phyloP scores from a whole-genome alignment of 1,140 invertebrate species.

The Acyrthosiphon pisum region DNA sequence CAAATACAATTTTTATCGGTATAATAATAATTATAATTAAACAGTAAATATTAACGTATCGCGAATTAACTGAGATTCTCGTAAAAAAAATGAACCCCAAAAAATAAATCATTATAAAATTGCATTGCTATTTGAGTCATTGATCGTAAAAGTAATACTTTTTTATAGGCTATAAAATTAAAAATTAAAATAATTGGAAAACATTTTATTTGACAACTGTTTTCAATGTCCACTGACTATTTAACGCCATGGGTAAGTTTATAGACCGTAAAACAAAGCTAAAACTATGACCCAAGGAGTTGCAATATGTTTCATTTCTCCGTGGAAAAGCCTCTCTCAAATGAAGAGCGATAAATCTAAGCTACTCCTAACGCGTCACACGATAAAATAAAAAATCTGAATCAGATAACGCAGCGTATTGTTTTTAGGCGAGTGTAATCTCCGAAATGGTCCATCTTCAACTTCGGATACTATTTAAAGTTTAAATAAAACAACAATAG shows the following conservation, averaged over 20 bases:
- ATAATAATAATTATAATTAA: not conserved
- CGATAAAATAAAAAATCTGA: not conserved
- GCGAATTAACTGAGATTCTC: not conserved
- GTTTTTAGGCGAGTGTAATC: not conserved
- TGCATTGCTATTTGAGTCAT: not conserved
- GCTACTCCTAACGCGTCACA: not conserved
- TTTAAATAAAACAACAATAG: not conserved
- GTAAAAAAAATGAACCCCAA: not conserved
- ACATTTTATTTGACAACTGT: not conserved
- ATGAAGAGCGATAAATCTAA: not conserved
- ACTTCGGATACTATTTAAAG: not conserved
- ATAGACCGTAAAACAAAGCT: not conserved
- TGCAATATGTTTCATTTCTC: not conserved
- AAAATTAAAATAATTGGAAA: not conserved
- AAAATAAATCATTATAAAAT: not conserved
- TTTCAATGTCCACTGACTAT: not conserved
- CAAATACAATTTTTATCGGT: conserved; percentile 1
- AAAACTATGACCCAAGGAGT: not conserved
- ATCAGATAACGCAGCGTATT: not conserved
- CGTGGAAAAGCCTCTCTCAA: not conserved
- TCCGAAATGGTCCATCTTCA: not conserved
- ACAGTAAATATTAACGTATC: not conserved
- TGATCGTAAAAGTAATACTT: not conserved
- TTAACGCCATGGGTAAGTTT: not conserved
- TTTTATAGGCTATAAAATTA: not conserved